Base-by-base conservation (phyloP, 2,888 invertebrate species). In the Galeopsomyia nigrocyanea region DNA sequence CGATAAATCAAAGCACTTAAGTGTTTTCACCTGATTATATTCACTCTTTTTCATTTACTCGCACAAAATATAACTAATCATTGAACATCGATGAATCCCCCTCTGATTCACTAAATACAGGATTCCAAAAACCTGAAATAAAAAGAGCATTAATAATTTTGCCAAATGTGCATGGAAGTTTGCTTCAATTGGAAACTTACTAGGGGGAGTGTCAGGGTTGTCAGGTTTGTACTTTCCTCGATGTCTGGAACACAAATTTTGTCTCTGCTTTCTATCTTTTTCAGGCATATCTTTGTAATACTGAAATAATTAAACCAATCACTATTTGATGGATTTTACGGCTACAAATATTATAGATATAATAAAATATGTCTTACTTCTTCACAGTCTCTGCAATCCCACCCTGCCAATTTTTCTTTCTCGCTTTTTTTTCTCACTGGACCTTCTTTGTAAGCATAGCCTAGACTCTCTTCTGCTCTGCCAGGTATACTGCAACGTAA, bases 161-260 rank as follows among this genome's bases (percentile, higher is more conserved):
- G n/a, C 63, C 19, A 46, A 68, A 50, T 14, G 22, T 19, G 5
- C 5, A 56, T 49, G 50, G 67, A 49, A 64, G 53, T 65, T 3
- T 46, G 7, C 39, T 56, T 21, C 47, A 57, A 61, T 71, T n/a
- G 50, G 14, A 19, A 55, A 49, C 67, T 77, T 82, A 87, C 87
- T 87, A 77, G 79, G 80, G 22, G 87, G 26, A 5, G 87, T 49
- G 88, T 87, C 53, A 76, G 75, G 49, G 79, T 73, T 50, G 2
- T 81, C 77, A 56, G 85, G 84, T 70, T 85, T 82, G 75, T 83
- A 87, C 73, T 84, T 87, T 62, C 85, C 84, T 77, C 87, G 81
- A 78, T 89, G 89, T 71, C 86, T 86, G 0, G 89, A 89, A 81
- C 89, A 89, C 47, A 82, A 79, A 78, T 88, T 84, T 80, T 86